Base-by-base conservation (phyloP, 2,888 invertebrate genomes). In the Podabrus alpinus region DNA sequence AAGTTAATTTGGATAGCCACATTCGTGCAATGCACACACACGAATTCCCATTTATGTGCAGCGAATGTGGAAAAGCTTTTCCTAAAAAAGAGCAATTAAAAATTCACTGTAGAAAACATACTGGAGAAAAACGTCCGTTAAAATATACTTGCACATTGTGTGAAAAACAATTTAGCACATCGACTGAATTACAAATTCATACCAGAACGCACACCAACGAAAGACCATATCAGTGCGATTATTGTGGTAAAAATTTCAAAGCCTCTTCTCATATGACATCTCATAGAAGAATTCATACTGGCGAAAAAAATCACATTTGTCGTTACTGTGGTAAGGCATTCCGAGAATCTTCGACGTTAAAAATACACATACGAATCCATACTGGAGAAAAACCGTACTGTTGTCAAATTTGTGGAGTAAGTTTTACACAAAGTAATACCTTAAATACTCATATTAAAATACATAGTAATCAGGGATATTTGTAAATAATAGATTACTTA, bases 211-310 rank as follows among this genome's bases (percentile, higher is more conserved):
- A 83, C 64, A 83, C 83, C 5, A 80, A 82, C 61, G 83, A 83
- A 74, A 77, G 83, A 61, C 83, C 83, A 0, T 83, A 83, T 74
- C 80, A 83, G 75, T 83, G 83, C 24, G 81, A 82, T 74, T 78
- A 80, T 17, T 83, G 83, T 70, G 82, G 80, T 5, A 83, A 83
- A 72, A 82, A 82, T 59, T 84, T 83, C 70, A 80, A 79, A 72
- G 80, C 77, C 9, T 84, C 78, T 25, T 90, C 90, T 0, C 82
- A 83, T 68, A 81, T 83, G 81, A 83, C 81, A 4, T 81, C 82
- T 1, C 83, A 83, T 75, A 77, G 82, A 16, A 73, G 81, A 73
- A 83, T 83, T 71, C 83, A 83, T 66, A 83, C 83, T 0, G 83
- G 83, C 0, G 82, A 83, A 66, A 82, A 79, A 19, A 81, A 79